Base-by-base conservation (phyloP, 2,888 invertebrate species). In the Cepaea hortensis region DNA sequence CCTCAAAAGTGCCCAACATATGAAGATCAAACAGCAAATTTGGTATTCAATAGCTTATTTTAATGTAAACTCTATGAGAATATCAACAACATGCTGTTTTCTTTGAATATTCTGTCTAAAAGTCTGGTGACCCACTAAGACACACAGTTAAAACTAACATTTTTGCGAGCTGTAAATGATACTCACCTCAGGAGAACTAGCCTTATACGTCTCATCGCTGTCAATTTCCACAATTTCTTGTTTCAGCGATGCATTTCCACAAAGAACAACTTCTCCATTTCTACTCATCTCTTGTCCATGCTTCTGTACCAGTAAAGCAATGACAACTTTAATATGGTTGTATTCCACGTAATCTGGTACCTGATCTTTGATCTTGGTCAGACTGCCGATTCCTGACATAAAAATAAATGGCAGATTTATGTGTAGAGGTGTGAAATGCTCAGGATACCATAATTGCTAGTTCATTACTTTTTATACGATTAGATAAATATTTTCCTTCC, bases 291-390 rank as follows among this genome's bases (percentile, higher is more conserved):
- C 87, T 88, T 91, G 90, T 62, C 92, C 93, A 87, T 90, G 93
- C 87, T 92, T 89, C 20, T 88, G 86, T 61, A 92, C 89, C 11
- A 94, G 88, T 1, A 91, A 75, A 68, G 94, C 92, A 46, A 94
- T 91, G 5, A 93, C 92, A 50, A 93, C 80, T 89, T 93, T 94
- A 72, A 94, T 93, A 82, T 94, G 94, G 87, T 93, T 92, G 81
- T 92, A 94, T 79, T 93, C 93, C 3, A 94, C 89, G 85, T 93
- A 90, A 46, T 91, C 90, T n/a, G 94, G 94, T 13, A 94, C 89
- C 50, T 89, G 90, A 82, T 94, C 93, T 85, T 94, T 94, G 84
- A 94, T 94, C 65, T 92, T 93, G 9, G 93, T 93, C 83, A 94
- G 73, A 83, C 93, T 89, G 46, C 91, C 91, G 48, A 94, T 93